phyloP scores from a whole-genome alignment of 2,113 vertebrate species.

The Mirounga angustirostris region DNA sequence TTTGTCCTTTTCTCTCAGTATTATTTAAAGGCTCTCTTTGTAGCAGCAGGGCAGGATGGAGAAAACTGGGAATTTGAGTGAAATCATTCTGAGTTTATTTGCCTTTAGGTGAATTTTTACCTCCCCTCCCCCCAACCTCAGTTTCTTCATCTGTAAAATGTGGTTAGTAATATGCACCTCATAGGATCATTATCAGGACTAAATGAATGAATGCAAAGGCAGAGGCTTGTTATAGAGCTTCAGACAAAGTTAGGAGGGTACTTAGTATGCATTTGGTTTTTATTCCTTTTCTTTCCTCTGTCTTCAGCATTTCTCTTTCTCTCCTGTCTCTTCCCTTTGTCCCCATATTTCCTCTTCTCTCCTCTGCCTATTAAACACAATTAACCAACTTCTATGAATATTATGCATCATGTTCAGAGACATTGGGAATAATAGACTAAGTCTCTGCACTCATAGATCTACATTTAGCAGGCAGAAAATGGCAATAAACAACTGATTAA shows the following conservation, averaged over 20 bases:
- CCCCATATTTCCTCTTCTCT: neutral
- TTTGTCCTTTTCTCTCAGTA: neutral
- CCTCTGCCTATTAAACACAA: neutral
- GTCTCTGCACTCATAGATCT: neutral
- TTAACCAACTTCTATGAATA: neutral
- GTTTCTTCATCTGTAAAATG: neutral
- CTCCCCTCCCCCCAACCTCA: accelerated
- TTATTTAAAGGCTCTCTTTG: neutral
- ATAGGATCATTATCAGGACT: neutral
- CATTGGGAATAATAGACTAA: neutral
- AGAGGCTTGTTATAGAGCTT: too few relatives aligned
- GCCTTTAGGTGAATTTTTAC: neutral
- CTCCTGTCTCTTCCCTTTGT: neutral
- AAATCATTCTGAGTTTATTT: neutral
- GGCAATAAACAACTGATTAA: neutral
- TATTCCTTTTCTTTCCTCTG: neutral
- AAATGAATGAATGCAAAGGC: neutral
- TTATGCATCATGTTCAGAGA: neutral
- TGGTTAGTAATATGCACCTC: neutral
- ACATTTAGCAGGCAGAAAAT: neutral
- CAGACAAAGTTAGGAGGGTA: neutral
- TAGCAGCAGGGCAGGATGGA: neutral
- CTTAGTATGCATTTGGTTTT: neutral
- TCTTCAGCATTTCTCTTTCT: neutral
- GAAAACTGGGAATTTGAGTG: neutral